A percentile compares a stretch with the other conserved stretches of the same genome.
Evolutionary conservation across 2,797 vertebrate species (phyloP).

Genomic region (Falco novaeseelandiae): DNA sequence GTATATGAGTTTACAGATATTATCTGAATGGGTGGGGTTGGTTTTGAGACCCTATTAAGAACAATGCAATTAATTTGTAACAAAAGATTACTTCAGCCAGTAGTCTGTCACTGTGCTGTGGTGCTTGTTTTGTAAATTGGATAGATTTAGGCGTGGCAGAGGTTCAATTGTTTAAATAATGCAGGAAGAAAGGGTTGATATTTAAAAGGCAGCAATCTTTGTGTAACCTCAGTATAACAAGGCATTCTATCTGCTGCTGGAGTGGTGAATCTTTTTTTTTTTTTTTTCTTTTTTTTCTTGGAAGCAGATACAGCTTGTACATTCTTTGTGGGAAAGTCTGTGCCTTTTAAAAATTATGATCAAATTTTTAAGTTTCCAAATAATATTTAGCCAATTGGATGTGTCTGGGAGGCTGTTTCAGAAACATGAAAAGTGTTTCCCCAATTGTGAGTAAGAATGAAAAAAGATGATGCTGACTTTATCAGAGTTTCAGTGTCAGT

Average conservation of each 20-base stretch:
- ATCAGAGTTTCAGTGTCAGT: neutral
- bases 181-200: neutral
- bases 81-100: neutral
- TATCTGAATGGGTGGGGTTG: neutral
- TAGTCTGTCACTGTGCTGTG: neutral
- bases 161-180: neutral
- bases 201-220: neutral
- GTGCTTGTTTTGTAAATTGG: neutral
- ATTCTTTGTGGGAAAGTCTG: neutral
- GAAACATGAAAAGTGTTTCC: neutral
- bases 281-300: neutral
- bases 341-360: neutral
- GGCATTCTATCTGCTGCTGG: neutral
- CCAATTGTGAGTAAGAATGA: neutral
- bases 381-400: neutral
- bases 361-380: neutral
- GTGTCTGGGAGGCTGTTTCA: neutral
- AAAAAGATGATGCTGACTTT: neutral
- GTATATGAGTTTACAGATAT: fast-evolving
- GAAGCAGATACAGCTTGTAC: neutral
- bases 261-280: neutral
- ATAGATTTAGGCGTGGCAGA: neutral
- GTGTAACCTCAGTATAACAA: neutral
- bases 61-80: neutral
- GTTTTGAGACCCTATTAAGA: neutral